phyloP scores from a whole-genome alignment of 2,888 invertebrate genomes.

The Nomada fucata region DNA sequence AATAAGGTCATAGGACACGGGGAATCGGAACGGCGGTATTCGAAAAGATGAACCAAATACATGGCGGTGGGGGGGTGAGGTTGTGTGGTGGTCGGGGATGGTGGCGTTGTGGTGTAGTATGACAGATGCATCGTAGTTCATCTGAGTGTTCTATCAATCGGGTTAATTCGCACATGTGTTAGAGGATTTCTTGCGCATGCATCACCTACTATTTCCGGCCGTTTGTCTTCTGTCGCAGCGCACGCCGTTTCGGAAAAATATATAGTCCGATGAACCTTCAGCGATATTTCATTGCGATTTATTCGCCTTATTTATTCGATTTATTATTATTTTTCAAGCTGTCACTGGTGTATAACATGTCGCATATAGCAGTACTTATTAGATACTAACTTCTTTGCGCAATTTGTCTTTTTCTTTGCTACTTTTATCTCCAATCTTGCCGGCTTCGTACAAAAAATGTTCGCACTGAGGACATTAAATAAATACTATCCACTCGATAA shows the following conservation, averaged over 20 bases:
- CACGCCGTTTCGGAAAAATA: conserved; percentile 47
- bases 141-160: conserved; percentile 68
- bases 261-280: conserved; percentile 38
- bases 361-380: no score
- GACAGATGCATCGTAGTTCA: conserved; percentile 61
- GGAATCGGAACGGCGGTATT: conserved; percentile 50
- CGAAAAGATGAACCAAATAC: conserved; percentile 37
- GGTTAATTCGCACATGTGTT: conserved; percentile 70
- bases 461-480: no score
- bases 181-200: conserved; percentile 71
- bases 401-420: no score
- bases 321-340: no score
- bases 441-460: no score
- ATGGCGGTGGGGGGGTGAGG: background rate
- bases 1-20: conserved; percentile 72
- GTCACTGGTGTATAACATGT: no score
- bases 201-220: conserved; percentile 63
- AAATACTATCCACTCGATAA: background rate
- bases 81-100: background rate
- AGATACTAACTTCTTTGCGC: no score
- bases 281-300: conserved; percentile 41
- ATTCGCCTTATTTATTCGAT: no score
- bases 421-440: no score
- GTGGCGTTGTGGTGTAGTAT: conserved; percentile 37
- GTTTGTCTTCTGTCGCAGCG: conserved; percentile 47